Evolutionary conservation across 2,113 vertebrate genomes (phyloP), one percentile per base, ranked within the genome.

Genomic region (Hippocampus abdominalis): DNA sequence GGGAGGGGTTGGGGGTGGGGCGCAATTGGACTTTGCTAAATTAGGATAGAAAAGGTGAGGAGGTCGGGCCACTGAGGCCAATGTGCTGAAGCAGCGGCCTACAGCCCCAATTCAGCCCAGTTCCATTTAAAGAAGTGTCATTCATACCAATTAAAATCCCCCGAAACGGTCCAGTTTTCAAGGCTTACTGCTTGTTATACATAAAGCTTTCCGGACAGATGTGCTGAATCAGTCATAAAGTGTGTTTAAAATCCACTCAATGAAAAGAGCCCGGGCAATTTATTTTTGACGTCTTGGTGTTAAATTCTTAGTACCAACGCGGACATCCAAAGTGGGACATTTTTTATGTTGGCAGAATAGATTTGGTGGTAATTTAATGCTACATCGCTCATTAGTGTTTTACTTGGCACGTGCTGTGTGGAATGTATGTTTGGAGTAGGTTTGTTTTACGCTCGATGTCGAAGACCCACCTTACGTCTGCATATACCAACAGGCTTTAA

Each of bases 41-140:
- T 53, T 32, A 32, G 18, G 81, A 91, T 92, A 88, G 91, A 84
- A 83, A 89, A 93, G 94, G 93, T 92, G 89, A 93, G 75, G 78
- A 93, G 94, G 94, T 94, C 91, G 20, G 82, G 89, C 89, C 90
- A 84, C 67, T 46, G 82, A 81, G 85, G 80, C 63, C 82, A 77
- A 82, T 73, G 70, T 87, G 59, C 69, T 70, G 65, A 77, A 72
- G 40, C n/a, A 27, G 18, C 23, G 63, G n/a, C 63, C 63, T 23
- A 6, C 12, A 23, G 60, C 18, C 36, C 32, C 12, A 15, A 64
- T 42, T 32, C 62, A 64, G 10, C 62, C 10, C 11, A n/a, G 21
- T 42, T 42, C 62, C 42, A 12, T 54, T 3, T 36, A 61, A 71
- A 72, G 32, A 23, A 18, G 44, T 39, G 23, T 4, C 36, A 70